phyloP scores from a whole-genome alignment of 1,140 invertebrate species.

The Drosophila pachea region DNA sequence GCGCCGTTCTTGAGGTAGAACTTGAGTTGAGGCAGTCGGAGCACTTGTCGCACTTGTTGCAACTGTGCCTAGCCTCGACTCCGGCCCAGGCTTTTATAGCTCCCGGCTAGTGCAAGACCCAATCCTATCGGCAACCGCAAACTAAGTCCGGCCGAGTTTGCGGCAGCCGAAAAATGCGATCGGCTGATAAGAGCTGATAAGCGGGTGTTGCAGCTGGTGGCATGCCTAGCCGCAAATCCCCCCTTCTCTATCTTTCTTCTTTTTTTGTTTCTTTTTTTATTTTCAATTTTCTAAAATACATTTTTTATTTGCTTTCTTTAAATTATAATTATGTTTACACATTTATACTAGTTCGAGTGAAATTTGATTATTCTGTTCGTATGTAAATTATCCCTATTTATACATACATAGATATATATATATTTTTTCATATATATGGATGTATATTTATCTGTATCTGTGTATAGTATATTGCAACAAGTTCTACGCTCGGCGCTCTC shows the following conservation, averaged over 20 bases:
- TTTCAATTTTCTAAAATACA: constrained; percentile 73
- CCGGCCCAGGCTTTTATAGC: constrained; percentile 25
- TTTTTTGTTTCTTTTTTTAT: constrained; percentile 16
- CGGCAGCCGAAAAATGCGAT: not conserved
- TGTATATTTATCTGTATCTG: constrained; percentile 23
- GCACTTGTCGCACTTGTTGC: constrained; percentile 16
- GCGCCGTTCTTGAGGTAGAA: not conserved
- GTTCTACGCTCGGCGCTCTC: constrained; percentile 26
- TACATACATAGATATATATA: constrained; percentile 22
- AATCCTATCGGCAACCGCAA: constrained; percentile 81
- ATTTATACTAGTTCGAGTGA: constrained; percentile 63
- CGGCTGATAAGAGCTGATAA: constrained; percentile 16
- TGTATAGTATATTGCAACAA: constrained; percentile 34
- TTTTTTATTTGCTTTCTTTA: constrained; percentile 49
- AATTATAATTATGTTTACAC: constrained; percentile 45
- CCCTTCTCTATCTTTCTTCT: constrained; percentile 16
- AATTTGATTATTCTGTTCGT: constrained; percentile 57
- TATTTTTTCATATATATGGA: too few species aligned
- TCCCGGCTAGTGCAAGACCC: constrained; percentile 79
- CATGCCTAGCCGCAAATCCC: constrained; percentile 21
- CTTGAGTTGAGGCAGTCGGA: not conserved
- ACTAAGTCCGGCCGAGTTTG: not conserved
- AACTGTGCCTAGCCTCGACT: constrained; percentile 17
- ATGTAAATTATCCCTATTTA: constrained; percentile 40
- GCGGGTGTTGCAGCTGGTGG: constrained; percentile 34